Evolutionary conservation across 2,888 invertebrate species (phyloP), one percentile per base, ranked within the genome.

Genomic region (Drosophila imparisetae): DNA sequence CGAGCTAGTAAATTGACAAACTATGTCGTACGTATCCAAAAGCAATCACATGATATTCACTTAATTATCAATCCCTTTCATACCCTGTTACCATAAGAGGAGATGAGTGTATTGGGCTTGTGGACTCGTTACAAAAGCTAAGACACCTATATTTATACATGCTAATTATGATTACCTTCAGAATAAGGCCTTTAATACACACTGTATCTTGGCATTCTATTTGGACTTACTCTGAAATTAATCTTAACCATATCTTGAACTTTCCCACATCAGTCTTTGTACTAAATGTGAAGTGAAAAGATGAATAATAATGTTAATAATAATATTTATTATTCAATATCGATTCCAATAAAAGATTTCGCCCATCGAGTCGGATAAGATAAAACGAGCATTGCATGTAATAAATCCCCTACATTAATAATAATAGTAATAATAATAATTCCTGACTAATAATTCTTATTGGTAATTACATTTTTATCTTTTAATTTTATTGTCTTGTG

Each of bases 91-190:
- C 34, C 34, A 34, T 34, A 4, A 4, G 4, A 34, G 13, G 13
- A 34, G 5, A 5, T 34, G 0, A 34, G 34, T 34, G 11, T 21
- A 21, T 21, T 42, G 11, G 10, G 11, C 0, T 11, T 11, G 40
- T 42, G 5, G 21, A 40, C 4, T 40, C n/a, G 10, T 40, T n/a
- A 4, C 10, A 40, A 40, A n/a, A n/a, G 40, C 40, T n/a, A 38
- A 38, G 8, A 18, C 8, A 18, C 18, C 8, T 18, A 18, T 38
- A 38, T 10, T 30, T 4, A 18, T 18, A 8, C 4, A 3, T 40
- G n/a, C 40, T 8, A n/a, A 40, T n/a, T 40, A n/a, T 70, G 55
- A 48, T 40, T 15, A 62, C 36, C 50, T 64, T 11, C 10, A 40
- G 4, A n/a, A 40, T 40, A 11, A n/a, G 40, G n/a, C n/a, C n/a